Evolutionary conservation across 2,888 invertebrate genomes (phyloP).

Genomic region (Acanthopleura granulata): DNA sequence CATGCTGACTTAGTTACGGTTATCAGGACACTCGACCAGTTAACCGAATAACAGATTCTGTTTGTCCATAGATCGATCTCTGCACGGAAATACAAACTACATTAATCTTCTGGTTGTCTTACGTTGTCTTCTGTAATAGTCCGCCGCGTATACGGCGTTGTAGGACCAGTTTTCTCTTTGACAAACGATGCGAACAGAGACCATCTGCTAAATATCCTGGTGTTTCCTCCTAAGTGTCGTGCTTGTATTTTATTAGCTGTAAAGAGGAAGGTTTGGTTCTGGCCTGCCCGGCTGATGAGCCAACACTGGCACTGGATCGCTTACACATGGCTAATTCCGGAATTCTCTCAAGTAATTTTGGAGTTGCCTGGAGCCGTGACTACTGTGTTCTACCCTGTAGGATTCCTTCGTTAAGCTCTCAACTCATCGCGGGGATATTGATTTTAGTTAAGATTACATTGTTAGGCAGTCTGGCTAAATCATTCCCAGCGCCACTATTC

Average conservation of each 20-base stretch:
- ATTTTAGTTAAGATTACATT: slow-evolving; percentile 10
- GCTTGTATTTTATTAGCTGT: neutral
- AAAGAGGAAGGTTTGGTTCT: slow-evolving; percentile 5
- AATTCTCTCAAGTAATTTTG: neutral
- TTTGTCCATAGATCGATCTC: too few species aligned
- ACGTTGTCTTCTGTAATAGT: too few species aligned
- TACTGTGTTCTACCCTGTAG: neutral
- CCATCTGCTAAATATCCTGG: neutral
- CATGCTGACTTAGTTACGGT: too few species aligned
- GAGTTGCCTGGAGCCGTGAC: neutral
- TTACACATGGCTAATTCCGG: neutral
- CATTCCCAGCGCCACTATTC: neutral
- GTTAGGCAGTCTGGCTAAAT: neutral
- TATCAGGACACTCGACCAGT: too few species aligned
- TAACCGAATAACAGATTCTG: too few species aligned
- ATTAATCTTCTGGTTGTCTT: too few species aligned
- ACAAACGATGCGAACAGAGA: neutral
- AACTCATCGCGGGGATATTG: neutral
- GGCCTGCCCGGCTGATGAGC: neutral
- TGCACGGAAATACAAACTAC: too few species aligned
- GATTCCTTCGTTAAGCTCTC: neutral
- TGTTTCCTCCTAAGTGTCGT: neutral
- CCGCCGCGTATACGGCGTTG: too few species aligned
- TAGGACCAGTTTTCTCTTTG: too few species aligned
- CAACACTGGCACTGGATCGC: neutral